Conservation (phyloP, 1,140 invertebrate species). For the Aphaenogaster rudis region DNA sequence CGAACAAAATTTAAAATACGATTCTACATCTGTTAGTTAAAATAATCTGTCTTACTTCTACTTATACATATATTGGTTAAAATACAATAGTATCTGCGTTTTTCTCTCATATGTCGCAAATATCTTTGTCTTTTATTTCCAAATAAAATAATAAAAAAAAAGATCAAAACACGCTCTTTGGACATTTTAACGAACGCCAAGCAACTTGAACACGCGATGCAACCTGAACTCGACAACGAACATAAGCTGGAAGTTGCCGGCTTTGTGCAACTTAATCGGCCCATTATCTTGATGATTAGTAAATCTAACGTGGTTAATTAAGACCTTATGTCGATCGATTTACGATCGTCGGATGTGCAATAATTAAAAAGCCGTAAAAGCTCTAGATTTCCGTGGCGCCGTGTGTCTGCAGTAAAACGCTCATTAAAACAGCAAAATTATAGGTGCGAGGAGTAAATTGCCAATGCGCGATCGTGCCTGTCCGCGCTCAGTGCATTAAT, state of each 20-base stretch:
- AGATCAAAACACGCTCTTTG: background rate
- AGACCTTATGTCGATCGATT: constrained; percentile 46
- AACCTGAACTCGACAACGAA: background rate
- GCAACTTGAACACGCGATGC: background rate
- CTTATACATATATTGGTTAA: background rate
- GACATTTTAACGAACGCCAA: background rate
- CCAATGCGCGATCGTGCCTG: constrained; percentile 10
- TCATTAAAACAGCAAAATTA: constrained; percentile 38
- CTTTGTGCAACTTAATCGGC: constrained; percentile 24
- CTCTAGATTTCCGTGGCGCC: constrained; percentile 24
- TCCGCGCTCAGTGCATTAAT: constrained; percentile 1
- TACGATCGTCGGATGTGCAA: constrained; percentile 48
- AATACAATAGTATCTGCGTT: background rate
- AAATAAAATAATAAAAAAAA: background rate
- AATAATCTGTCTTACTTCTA: background rate
- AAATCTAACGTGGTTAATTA: constrained; percentile 54
- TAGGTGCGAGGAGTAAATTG: constrained; percentile 44
- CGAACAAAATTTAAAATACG: background rate
- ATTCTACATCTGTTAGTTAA: background rate
- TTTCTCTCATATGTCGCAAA: background rate
- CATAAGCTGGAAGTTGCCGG: background rate
- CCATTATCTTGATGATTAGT: constrained; percentile 50
- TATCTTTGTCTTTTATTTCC: background rate
- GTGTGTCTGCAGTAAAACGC: constrained; percentile 17
- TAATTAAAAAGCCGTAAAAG: constrained; percentile 54